These are phyloP conservation scores for Nibea coibor DNA, from an alignment of 2,113 vertebrate species.

Conservation along the genomic window DNA sequence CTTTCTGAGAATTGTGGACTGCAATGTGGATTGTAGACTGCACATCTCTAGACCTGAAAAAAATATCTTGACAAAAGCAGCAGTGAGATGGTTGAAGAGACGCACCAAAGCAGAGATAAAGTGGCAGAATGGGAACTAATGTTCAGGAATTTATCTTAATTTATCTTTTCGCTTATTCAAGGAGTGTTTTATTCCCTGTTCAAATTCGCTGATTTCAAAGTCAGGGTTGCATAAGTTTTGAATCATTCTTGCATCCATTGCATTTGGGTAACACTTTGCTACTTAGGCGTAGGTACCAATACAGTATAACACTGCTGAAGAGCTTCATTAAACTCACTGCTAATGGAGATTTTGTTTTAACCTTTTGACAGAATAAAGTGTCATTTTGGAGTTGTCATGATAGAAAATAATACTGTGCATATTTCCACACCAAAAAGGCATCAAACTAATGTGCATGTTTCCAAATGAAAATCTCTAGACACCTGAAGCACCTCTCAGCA, in stretches of 20 bases:
- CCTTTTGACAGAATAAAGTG: not conserved
- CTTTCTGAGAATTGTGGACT: not conserved
- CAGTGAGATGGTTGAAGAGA: slow-evolving; percentile 2
- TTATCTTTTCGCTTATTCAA: slow-evolving; percentile 16
- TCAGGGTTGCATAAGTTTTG: not conserved
- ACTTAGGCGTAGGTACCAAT: not conserved
- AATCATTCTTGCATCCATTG: not conserved
- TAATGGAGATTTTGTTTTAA: not conserved
- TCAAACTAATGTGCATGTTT: not conserved
- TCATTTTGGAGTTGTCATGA: not conserved
- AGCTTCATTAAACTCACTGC: slow-evolving; percentile 1
- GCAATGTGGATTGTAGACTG: not conserved
- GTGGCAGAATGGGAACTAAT: not conserved
- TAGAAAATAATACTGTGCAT: not conserved
- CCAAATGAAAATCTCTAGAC: not conserved
- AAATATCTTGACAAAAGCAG: not conserved
- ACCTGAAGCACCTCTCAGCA: not conserved
- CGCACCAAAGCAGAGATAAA: slow-evolving; percentile 20
- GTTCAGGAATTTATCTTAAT: slow-evolving; percentile 6
- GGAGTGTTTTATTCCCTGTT: not conserved
- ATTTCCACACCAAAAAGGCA: not conserved
- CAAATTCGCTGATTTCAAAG: not conserved
- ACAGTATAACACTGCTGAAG: not conserved
- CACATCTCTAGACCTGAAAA: slow-evolving; percentile 8
- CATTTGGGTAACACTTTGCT: not conserved